Percentiles rank a stretch among this genome's conserved stretches.
Evolutionary conservation across 2,113 vertebrate genomes (phyloP).

Genomic region (Oncorhynchus clarkii): DNA sequence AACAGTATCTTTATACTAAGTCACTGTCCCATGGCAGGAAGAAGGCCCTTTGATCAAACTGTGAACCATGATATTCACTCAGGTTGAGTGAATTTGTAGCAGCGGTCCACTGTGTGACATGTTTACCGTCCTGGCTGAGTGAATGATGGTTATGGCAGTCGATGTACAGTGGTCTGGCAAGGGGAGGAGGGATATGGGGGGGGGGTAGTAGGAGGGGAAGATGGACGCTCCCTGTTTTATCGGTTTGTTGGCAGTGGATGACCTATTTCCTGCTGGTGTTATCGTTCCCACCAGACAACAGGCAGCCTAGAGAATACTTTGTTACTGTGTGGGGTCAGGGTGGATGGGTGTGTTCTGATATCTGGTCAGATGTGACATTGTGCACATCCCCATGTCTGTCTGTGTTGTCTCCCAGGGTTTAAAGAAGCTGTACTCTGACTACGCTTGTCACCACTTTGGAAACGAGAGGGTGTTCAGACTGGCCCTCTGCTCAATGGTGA

Average conservation of each 20-base stretch:
- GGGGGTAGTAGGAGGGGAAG: background rate
- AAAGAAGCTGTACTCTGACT: slow-evolving; percentile 83
- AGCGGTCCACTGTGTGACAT: background rate
- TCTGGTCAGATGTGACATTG: background rate
- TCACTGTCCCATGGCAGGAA: background rate
- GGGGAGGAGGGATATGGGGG: background rate
- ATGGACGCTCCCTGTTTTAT: background rate
- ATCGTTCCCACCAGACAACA: no score
- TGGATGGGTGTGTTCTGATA: background rate
- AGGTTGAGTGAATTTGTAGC: background rate
- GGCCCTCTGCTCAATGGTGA: slow-evolving; percentile 95
- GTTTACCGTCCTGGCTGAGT: background rate
- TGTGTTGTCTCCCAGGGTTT: slow-evolving; percentile 75
- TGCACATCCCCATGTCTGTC: background rate
- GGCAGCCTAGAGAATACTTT: no score
- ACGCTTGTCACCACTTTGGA: slow-evolving; percentile 82
- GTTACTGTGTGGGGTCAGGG: slow-evolving; percentile 14
- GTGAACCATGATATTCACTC: background rate
- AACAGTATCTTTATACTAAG: background rate
- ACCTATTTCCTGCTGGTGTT: slow-evolving; percentile 4
- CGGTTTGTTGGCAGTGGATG: background rate
- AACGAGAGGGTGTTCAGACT: slow-evolving; percentile 80
- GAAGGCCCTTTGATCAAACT: background rate
- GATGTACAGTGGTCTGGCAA: no score
- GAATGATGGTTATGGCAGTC: no score